Base-by-base conservation (phyloP, 2,113 vertebrate genomes). In the Drymodes brunneopygia region DNA sequence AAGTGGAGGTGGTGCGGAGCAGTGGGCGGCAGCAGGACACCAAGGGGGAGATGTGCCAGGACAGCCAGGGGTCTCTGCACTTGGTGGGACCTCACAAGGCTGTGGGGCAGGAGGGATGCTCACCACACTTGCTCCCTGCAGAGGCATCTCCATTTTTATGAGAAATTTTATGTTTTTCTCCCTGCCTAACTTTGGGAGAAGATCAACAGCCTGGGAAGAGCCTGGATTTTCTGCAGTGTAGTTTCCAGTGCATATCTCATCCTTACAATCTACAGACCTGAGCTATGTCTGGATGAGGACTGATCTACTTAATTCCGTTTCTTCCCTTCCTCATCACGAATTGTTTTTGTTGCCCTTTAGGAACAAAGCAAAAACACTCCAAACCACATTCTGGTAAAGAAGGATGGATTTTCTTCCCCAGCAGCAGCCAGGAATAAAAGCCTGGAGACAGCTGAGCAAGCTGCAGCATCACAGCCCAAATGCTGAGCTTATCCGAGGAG, bases 381-480 rank as follows among this genome's bases (percentile, higher is more conserved):
- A 51, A 86, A 48, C 29, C 65, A 23, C 61, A 20, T 92, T 92
- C 64, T 40, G 57, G 20, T 38, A 75, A 64, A 78, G 75, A 65
- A 88, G 81, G 57, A 86, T 35, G 83, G 64, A 74, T 92, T 91
- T 90, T 70, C 79, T 50, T 72, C n/a, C 86, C 86, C 88, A 45
- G 88, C 50, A 80, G 47, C 86, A 89, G 83, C 92, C 69, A 75
- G 73, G 36, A 81, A 91, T 79, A 64, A 91, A 92, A 95, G 64
- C 83, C 86, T 70, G 7, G 10, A 81, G 88, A 79, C 33, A 94
- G 62, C 87, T 61, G 86, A 81, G 86, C 42, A 50, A 90, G 80
- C 83, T 36, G 28, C 69, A 75, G 83, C 69, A 10, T 24, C n/a
- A 27, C 22, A 94, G 61, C 74, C 88, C 81, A 29, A 94, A 60